A percentile compares a stretch with the other conserved stretches of the same genome.
These are phyloP conservation scores for Cistogaster globosa DNA, from an alignment of 2,888 invertebrate genomes.

Conservation along the genomic window DNA sequence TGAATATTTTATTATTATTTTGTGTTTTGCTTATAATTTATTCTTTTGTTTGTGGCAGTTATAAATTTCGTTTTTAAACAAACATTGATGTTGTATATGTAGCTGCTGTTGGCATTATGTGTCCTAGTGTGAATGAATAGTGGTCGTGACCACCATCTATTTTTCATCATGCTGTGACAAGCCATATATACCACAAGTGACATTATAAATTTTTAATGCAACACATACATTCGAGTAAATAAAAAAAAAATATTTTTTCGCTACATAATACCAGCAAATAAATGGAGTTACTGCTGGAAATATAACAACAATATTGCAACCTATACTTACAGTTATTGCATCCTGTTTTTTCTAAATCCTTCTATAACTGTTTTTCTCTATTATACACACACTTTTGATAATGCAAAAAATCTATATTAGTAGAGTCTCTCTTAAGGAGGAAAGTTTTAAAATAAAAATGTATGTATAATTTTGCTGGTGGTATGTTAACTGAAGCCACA, in stretches of 20 bases:
- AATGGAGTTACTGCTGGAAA: slow-evolving; percentile 13
- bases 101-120: slow-evolving; percentile 28
- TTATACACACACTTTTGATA: slow-evolving; percentile 17
- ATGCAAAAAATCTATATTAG: not conserved
- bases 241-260: slow-evolving; percentile 12
- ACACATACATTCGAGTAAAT: slow-evolving; percentile 66
- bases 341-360: slow-evolving; percentile 31
- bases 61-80: slow-evolving; percentile 54
- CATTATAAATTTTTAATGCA: slow-evolving; percentile 81
- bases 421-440: too few relatives aligned
- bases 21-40: not conserved
- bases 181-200: slow-evolving; percentile 73
- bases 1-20: not conserved
- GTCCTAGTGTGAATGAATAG: slow-evolving; percentile 41
- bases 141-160: slow-evolving; percentile 70
- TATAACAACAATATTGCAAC: slow-evolving; percentile 51
- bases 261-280: slow-evolving; percentile 38
- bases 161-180: slow-evolving; percentile 70
- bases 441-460: too few relatives aligned
- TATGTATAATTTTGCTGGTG: too few relatives aligned
- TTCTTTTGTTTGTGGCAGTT: slow-evolving; percentile 55
- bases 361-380: slow-evolving; percentile 18
- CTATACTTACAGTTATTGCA: slow-evolving; percentile 57
- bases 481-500: too few relatives aligned
- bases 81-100: slow-evolving; percentile 53